Percentiles rank a stretch among this genome's conserved stretches.
Conservation (phyloP, 2,888 invertebrate species). For the Protophormia terraenovae region DNA sequence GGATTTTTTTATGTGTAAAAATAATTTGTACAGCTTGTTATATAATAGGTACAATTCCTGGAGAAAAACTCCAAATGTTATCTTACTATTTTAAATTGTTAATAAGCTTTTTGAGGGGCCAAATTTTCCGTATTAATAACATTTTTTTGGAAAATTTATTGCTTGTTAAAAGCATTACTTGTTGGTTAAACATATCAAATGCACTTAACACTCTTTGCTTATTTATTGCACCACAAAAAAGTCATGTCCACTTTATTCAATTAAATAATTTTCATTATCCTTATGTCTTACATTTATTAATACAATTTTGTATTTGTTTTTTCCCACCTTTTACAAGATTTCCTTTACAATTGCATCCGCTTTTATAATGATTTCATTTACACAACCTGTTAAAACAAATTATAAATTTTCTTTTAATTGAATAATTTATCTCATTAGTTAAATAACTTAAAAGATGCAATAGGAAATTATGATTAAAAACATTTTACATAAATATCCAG, state of each 20-base stretch:
- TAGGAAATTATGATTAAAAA: not conserved
- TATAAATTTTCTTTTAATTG: not conserved
- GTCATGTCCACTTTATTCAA: not conserved
- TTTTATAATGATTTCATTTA: not conserved
- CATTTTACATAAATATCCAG: not conserved
- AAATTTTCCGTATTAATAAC: too few relatives aligned
- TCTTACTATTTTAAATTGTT: too few relatives aligned
- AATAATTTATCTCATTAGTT: not conserved
- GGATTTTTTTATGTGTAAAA: too few relatives aligned
- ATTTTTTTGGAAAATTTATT: too few relatives aligned
- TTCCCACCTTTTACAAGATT: not conserved
- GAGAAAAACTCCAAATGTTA: too few relatives aligned
- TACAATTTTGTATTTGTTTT: not conserved
- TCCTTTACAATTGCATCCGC: not conserved
- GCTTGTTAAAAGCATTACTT: too few relatives aligned
- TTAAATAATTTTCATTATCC: slow-evolving; percentile 20
- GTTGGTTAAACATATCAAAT: not conserved
- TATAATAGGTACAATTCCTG: too few relatives aligned
- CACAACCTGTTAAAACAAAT: not conserved
- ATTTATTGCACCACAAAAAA: not conserved
- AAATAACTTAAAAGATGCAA: not conserved
- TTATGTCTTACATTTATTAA: not conserved
- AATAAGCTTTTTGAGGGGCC: too few relatives aligned
- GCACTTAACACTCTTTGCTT: not conserved
- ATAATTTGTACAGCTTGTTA: too few relatives aligned